Percentiles rank a stretch among this genome's conserved stretches.
These are phyloP conservation scores for Hylaeus anthracinus DNA, from an alignment of 1,140 invertebrate species.

Conservation along the genomic window DNA sequence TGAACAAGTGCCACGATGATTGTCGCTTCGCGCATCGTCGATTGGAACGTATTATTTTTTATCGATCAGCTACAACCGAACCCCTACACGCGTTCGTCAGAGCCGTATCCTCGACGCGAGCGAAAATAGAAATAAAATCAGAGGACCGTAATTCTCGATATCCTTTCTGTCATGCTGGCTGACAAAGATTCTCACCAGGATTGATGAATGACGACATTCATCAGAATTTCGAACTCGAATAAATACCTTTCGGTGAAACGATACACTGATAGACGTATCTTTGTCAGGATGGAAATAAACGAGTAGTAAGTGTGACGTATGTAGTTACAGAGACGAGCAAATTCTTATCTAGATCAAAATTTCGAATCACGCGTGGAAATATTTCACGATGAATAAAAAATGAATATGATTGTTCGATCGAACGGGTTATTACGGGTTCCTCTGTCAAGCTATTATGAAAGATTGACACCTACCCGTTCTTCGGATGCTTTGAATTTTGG, in stretches of 20 bases:
- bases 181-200: slow-evolving; percentile 7
- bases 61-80: slow-evolving; percentile 1
- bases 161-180: slow-evolving; percentile 2
- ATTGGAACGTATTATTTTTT: slow-evolving; percentile 46
- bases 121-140: slow-evolving; percentile 34
- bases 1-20: slow-evolving; percentile 27
- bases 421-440: too few species aligned
- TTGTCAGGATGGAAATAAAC: too few species aligned
- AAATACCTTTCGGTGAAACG: not conserved
- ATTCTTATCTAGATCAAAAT: too few species aligned
- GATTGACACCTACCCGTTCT: too few species aligned
- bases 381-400: not conserved
- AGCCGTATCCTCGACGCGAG: not conserved
- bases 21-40: slow-evolving; percentile 19
- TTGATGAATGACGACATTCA: slow-evolving; percentile 13
- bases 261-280: too few species aligned
- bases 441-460: too few species aligned
- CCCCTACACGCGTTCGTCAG: not conserved
- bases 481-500: too few species aligned
- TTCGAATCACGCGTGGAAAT: not conserved
- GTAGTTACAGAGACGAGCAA: too few species aligned
- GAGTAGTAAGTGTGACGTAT: too few species aligned
- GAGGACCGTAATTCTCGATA: slow-evolving; percentile 33
- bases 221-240: not conserved
- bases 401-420: too few species aligned